Percentiles rank a stretch among this genome's conserved stretches.
Evolutionary conservation across 2,797 vertebrate genomes (phyloP).

Genomic region (Cyprinella venusta): DNA sequence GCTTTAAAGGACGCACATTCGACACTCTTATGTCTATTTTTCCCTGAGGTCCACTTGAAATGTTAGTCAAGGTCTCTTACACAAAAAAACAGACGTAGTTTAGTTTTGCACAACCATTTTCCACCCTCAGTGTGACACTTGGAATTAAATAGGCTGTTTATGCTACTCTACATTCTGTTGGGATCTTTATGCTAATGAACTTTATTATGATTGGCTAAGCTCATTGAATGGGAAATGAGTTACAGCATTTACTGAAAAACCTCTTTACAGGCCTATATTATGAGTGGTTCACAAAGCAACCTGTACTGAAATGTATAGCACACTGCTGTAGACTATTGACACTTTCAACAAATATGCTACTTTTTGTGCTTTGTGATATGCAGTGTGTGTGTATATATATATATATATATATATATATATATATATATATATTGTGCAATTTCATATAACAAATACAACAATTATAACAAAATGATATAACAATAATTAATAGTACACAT

Average conservation of each 20-base stretch:
- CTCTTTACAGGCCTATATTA: neutral
- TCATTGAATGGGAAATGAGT: neutral
- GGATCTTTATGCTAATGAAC: neutral
- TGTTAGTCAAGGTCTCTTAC: conserved; percentile 38
- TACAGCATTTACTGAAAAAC: neutral
- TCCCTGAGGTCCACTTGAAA: conserved; percentile 44
- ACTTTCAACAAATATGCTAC: neutral
- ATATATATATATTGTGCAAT: too few relatives aligned
- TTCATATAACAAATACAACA: too few relatives aligned
- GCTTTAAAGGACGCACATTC: conserved; percentile 13
- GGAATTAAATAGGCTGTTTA: conserved; percentile 14
- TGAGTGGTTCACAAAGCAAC: neutral
- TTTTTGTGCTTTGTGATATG: neutral
- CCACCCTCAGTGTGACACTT: neutral
- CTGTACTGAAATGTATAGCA: neutral
- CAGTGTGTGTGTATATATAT: too few relatives aligned
- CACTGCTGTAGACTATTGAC: neutral
- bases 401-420: too few relatives aligned
- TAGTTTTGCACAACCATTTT: conserved; percentile 9
- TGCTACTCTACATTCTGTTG: neutral
- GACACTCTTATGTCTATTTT: conserved; percentile 34
- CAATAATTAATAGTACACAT: too few relatives aligned
- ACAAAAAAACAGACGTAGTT: conserved; percentile 18
- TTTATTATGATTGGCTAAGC: neutral
- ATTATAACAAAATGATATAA: too few relatives aligned